Evolutionary conservation across 2,888 invertebrate species (phyloP).

Genomic region (Myathropa florea): DNA sequence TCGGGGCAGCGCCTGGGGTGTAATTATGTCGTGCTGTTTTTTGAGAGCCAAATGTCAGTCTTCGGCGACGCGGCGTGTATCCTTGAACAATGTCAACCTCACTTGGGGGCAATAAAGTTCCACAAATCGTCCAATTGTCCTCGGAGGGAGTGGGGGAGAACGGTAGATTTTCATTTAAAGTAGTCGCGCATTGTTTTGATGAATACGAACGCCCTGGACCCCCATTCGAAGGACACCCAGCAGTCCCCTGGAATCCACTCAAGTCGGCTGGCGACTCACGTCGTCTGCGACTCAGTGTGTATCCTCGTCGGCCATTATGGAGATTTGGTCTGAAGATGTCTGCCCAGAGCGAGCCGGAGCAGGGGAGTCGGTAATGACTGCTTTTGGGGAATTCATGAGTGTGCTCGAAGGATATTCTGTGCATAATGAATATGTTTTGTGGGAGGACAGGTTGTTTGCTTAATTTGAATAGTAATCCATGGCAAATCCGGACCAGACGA

Average conservation of each 20-base stretch:
- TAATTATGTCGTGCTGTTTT: not conserved
- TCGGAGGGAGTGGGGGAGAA: not conserved
- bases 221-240: too few relatives aligned
- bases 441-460: not conserved
- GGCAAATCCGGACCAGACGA: not conserved
- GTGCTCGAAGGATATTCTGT: not conserved
- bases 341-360: too few relatives aligned
- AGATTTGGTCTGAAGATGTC: conserved; percentile 22
- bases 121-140: conserved; percentile 10
- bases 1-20: not conserved
- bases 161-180: conserved; percentile 1
- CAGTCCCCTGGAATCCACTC: conserved; percentile 5
- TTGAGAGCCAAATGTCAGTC: not conserved
- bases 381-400: conserved; percentile 11
- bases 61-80: not conserved
- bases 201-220: not conserved
- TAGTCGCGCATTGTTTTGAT: not conserved
- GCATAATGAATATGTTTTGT: conserved; percentile 3
- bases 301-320: not conserved
- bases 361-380: not conserved
- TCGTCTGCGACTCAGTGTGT: not conserved
- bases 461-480: not conserved
- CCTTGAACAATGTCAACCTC: conserved; percentile 13
- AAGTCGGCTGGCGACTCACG: conserved; percentile 1
- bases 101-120: not conserved